Evolutionary conservation across 2,113 vertebrate species (phyloP), one percentile per base, ranked within the genome.

Genomic region (Urocynchramus pylzowi): DNA sequence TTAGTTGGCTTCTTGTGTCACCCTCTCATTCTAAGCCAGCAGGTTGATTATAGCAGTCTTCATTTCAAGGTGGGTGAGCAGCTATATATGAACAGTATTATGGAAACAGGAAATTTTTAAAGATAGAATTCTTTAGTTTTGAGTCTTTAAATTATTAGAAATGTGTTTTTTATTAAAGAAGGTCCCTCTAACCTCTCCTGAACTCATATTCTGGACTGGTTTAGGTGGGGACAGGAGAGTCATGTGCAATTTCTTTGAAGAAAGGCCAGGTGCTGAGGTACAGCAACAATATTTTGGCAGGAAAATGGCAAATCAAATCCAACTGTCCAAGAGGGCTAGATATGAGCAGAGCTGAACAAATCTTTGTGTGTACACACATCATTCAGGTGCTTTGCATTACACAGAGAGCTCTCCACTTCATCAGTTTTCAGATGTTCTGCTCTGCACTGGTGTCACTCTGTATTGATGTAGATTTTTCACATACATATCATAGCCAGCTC

Each of bases 311-410:
- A 96, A 96, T 96, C 91, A 95, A 97, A 95, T 95, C 97, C 97
- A 97, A 95, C 92, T 97, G 96, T 96, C 95, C 95, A 91, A 95
- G 74, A 97, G 89, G 91, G 93, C 89, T 93, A 90, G 61, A 91
- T 96, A 74, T 52, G 89, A 95, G 78, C 89, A 87, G 84, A 70
- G 82, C 93, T 97, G 95, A 97, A 97, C 94, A 97, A 95, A 96
- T 97, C 87, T 94, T 77, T 94, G 89, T 95, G 84, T 95, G 93
- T 96, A 80, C 91, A 87, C 87, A 95, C 87, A 94, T 93, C 91
- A 89, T 84, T 97, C 95, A 96, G 95, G 96, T 97, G 94, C 96
- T 97, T 95, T 93, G 95, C 91, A 93, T 97, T 93, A 97, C 97
- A 95, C 37, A 94, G 94, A 95, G 84, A 94, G 57, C 84, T 89